Conservation (phyloP, 2,888 invertebrate genomes). For the Tinea pellionella region DNA sequence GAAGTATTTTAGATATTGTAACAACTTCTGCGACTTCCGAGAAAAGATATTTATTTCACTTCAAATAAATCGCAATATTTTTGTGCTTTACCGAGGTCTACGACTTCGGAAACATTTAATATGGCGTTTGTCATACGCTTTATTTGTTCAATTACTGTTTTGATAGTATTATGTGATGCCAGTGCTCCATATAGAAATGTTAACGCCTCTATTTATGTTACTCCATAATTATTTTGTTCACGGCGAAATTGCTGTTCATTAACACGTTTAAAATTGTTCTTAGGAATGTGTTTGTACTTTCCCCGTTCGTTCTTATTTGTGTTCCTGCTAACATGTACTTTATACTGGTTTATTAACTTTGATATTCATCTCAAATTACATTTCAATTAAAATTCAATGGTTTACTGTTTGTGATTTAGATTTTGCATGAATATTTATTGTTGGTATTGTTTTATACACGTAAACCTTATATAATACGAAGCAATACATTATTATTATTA, state of each 20-base stretch:
- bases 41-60: too few species aligned
- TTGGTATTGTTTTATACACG: too few species aligned
- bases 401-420: background rate
- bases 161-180: too few species aligned
- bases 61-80: too few species aligned
- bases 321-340: background rate
- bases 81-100: too few species aligned
- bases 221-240: background rate
- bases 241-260: background rate
- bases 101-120: too few species aligned
- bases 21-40: too few species aligned
- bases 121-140: too few species aligned
- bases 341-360: background rate
- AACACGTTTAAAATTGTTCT: background rate
- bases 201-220: background rate
- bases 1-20: background rate
- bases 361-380: background rate
- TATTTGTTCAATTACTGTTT: too few species aligned
- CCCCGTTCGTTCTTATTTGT: background rate
- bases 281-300: background rate
- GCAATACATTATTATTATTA: too few species aligned
- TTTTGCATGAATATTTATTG: background rate
- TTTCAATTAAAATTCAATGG: background rate
- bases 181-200: background rate
- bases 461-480: too few species aligned